A percentile compares a stretch with the other conserved stretches of the same genome.
Evolutionary conservation across 2,888 invertebrate genomes (phyloP).

Genomic region (Sepiola atlantica): DNA sequence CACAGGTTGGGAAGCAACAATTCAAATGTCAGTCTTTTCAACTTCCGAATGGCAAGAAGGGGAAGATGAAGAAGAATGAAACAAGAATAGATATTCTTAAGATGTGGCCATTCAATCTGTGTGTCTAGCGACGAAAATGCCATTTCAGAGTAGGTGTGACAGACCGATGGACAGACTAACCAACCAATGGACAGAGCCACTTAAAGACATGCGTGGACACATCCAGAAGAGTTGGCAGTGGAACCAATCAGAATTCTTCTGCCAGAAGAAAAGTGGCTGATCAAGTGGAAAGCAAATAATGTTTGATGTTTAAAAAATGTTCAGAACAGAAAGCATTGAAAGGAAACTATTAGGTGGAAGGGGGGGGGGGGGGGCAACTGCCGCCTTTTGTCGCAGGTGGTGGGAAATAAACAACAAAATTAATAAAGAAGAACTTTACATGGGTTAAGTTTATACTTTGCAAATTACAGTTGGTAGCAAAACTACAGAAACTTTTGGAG

Average conservation of each 20-base stretch:
- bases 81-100: not conserved
- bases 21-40: not conserved
- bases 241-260: not conserved
- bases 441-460: not conserved
- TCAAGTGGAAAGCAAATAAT: not conserved
- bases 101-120: too few species aligned
- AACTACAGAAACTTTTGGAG: not conserved
- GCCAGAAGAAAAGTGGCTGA: not conserved
- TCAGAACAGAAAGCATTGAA: not conserved
- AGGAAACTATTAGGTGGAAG: too few species aligned
- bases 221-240: not conserved
- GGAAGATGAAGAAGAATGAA: not conserved
- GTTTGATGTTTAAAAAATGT: conserved; percentile 14
- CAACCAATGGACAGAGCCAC: too few species aligned
- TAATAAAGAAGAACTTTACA: not conserved
- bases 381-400: not conserved
- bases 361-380: not conserved
- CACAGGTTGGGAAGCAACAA: not conserved
- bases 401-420: not conserved
- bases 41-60: not conserved
- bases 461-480: not conserved
- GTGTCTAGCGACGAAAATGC: too few species aligned
- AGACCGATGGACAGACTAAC: too few species aligned
- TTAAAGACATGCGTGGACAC: too few species aligned
- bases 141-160: too few species aligned